Evolutionary conservation across 2,888 invertebrate species (phyloP), one percentile per base, ranked within the genome.

Genomic region (Apotomis capreana): DNA sequence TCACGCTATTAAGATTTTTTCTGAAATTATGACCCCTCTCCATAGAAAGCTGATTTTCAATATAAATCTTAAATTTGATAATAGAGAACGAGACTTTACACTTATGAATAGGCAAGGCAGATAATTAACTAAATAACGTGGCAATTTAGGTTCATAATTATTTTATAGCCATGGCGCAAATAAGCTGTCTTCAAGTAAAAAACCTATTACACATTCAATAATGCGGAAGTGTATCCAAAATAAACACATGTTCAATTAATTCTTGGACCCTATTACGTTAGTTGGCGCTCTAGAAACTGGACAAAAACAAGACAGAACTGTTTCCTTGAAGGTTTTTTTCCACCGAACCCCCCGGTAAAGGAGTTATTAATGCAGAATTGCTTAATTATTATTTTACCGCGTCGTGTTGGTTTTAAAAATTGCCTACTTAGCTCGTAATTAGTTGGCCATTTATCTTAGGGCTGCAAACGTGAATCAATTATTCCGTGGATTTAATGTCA

Each of bases 271-370:
- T 74, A 75, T 70, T 62, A 78, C 78, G 75, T 77, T 79, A 80
- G 78, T 76, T 75, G 75, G 74, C 68, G 72, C 72, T 68, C 72
- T 72, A 72, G 72, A 58, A 71, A 62, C 68, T 52, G 13, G 58
- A 58, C 58, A 72, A 72, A 72, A 68, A 75, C 75, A 76, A 75
- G 79, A 81, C 80, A 76, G 77, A 79, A 80, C 79, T 70, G 80
- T 81, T 86, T 86, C 85, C 86, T 84, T 81, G 76, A 80, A 13
- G 74, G 74, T 81, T 85, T 83, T 84, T 86, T 79, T 74, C 75
- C 40, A 6, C 74, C 76, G 76, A 76, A 72, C 78, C 26, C 26
- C 26, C 26, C 1, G 26, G 1, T 78, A 71, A 80, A 79, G 76
- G 75, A 75, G 76, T 78, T 75, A 76, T 77, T 68, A 74, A 75